Evolutionary conservation across 2,888 invertebrate genomes (phyloP).

Genomic region (Thyatira batis): DNA sequence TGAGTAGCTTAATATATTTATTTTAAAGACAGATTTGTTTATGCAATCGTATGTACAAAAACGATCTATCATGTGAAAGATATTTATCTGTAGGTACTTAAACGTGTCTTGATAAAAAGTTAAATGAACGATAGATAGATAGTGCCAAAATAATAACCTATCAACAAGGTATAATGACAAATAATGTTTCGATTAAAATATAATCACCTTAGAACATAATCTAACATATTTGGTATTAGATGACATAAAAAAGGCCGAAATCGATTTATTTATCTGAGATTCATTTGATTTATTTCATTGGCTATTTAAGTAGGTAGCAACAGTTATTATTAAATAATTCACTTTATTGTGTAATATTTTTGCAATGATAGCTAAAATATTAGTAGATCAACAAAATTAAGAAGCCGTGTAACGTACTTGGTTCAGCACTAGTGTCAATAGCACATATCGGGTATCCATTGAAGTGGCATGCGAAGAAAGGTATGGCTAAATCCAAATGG

Average conservation of each 20-base stretch:
- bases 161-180: neutral
- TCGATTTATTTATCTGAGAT: neutral
- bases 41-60: no score
- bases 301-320: neutral
- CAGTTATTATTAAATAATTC: no score
- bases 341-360: neutral
- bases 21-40: no score
- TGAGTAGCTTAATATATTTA: no score
- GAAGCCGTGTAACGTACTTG: slow-evolving; percentile 26
- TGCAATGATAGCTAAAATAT: neutral
- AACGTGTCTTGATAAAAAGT: no score
- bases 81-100: no score
- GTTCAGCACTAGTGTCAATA: slow-evolving; percentile 35
- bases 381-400: no score
- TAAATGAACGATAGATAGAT: no score
- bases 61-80: no score
- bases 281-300: neutral
- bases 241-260: neutral
- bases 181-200: neutral
- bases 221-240: no score
- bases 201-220: no score
- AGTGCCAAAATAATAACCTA: neutral
- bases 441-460: slow-evolving; percentile 45
- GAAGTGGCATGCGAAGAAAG: slow-evolving; percentile 48
- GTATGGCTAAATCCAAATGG: slow-evolving; percentile 47